Percentiles rank a stretch among this genome's conserved stretches.
These are phyloP conservation scores for Onychostruthus taczanowskii DNA, from an alignment of 2,113 vertebrate genomes.

Conservation along the genomic window DNA sequence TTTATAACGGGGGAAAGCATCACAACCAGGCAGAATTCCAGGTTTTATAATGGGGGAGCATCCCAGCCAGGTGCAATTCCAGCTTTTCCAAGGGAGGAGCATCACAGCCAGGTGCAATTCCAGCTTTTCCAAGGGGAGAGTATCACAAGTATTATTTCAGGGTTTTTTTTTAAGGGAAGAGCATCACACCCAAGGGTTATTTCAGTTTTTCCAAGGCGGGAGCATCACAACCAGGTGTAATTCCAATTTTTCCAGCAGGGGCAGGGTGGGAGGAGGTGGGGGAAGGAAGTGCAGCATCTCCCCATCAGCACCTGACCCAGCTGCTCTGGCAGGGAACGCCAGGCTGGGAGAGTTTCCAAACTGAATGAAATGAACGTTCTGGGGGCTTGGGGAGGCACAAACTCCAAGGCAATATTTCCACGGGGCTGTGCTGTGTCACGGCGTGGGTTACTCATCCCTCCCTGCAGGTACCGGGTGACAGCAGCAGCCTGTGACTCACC, in stretches of 20 bases:
- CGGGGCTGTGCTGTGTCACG: background rate
- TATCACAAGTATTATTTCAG: background rate
- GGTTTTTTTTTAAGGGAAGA: too few species aligned
- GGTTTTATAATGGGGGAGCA: background rate
- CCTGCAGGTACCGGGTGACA: background rate
- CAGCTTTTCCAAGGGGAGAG: background rate
- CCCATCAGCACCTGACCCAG: background rate
- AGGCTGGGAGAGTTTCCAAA: background rate
- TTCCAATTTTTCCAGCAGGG: background rate
- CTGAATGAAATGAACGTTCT: background rate
- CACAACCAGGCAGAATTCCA: background rate
- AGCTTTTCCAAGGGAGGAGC: background rate
- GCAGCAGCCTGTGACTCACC: slow-evolving; percentile 24
- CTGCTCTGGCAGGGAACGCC: background rate
- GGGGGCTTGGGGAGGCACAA: background rate
- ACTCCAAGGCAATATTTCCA: background rate
- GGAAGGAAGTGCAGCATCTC: background rate
- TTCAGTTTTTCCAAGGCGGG: accelerated
- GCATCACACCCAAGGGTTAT: background rate
- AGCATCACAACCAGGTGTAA: background rate
- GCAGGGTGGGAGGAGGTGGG: background rate
- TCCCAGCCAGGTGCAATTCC: background rate
- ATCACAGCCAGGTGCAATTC: background rate
- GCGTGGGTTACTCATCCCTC: background rate
- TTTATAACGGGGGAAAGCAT: background rate